These are phyloP conservation scores for Chloroclysta siterata DNA, from an alignment of 2,888 invertebrate species.

Conservation along the genomic window DNA sequence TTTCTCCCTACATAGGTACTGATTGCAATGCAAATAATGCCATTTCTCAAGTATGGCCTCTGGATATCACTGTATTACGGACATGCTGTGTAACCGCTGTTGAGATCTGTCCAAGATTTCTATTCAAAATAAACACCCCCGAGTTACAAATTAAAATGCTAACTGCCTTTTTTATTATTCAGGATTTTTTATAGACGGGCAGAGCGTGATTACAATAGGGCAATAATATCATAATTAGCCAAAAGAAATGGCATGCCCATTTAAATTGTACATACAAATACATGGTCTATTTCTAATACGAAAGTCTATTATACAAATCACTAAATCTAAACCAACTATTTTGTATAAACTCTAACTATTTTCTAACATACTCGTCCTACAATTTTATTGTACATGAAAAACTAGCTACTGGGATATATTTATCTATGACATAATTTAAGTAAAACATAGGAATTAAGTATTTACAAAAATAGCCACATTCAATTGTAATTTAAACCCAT, in stretches of 20 bases:
- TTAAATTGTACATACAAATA: constrained; percentile 63
- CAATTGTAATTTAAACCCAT: constrained; percentile 62
- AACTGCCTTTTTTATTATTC: constrained; percentile 7
- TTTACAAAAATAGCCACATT: constrained; percentile 83
- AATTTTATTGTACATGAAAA: constrained; percentile 83
- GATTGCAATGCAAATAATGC: constrained; percentile 39
- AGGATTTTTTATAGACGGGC: constrained; percentile 7
- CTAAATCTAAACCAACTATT: constrained; percentile 76
- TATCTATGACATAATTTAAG: constrained; percentile 81
- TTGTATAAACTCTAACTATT: constrained; percentile 83
- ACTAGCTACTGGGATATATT: constrained; percentile 80
- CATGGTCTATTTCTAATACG: constrained; percentile 68
- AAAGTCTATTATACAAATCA: constrained; percentile 74
- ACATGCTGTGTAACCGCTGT: constrained; percentile 46
- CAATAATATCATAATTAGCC: constrained; percentile 19
- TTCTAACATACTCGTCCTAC: constrained; percentile 78
- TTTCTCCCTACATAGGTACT: constrained; percentile 25
- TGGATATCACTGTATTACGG: constrained; percentile 69
- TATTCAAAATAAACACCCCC: constrained; percentile 16
- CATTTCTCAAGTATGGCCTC: constrained; percentile 68
- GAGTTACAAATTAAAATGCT: not conserved
- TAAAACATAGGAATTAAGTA: constrained; percentile 65
- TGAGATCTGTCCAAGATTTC: constrained; percentile 29
- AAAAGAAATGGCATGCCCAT: constrained; percentile 51
- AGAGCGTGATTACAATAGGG: constrained; percentile 16